Evolutionary conservation across 2,888 invertebrate genomes (phyloP).

Genomic region (Keiferia lycopersicella): DNA sequence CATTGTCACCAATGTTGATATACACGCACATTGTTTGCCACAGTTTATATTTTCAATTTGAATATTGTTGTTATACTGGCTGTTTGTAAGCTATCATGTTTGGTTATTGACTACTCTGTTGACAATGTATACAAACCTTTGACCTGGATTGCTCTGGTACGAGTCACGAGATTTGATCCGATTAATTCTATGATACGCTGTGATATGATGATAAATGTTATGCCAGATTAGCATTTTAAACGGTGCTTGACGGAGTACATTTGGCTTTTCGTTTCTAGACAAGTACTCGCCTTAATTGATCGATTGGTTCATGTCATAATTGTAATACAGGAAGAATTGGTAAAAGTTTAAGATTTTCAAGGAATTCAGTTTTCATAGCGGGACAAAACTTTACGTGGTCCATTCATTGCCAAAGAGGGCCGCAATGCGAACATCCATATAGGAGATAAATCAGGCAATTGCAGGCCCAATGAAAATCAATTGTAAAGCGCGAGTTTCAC

Average conservation of each 20-base stretch:
- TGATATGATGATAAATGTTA: slow-evolving; percentile 40
- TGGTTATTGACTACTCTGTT: slow-evolving; percentile 41
- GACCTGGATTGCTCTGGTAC: slow-evolving; percentile 44
- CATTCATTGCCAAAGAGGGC: background rate
- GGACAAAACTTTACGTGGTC: background rate
- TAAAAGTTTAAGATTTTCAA: background rate
- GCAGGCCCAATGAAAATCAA: slow-evolving; percentile 31
- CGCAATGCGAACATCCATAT: background rate
- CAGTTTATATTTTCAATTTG: slow-evolving; percentile 47
- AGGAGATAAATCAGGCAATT: slow-evolving; percentile 28
- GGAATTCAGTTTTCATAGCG: background rate
- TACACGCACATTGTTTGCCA: slow-evolving; percentile 38
- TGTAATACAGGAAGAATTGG: background rate
- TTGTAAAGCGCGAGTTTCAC: slow-evolving; percentile 32
- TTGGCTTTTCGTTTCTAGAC: background rate
- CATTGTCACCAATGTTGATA: slow-evolving; percentile 50
- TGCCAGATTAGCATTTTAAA: slow-evolving; percentile 32
- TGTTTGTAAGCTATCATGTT: slow-evolving; percentile 46
- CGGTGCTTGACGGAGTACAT: slow-evolving; percentile 3
- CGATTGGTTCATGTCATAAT: background rate
- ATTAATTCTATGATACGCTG: slow-evolving; percentile 41
- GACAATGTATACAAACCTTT: slow-evolving; percentile 40
- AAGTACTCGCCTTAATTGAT: background rate
- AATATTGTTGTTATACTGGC: slow-evolving; percentile 39
- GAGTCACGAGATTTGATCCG: slow-evolving; percentile 48